Evolutionary conservation across 2,888 invertebrate genomes (phyloP).

Genomic region (Drosophila multiciliata): DNA sequence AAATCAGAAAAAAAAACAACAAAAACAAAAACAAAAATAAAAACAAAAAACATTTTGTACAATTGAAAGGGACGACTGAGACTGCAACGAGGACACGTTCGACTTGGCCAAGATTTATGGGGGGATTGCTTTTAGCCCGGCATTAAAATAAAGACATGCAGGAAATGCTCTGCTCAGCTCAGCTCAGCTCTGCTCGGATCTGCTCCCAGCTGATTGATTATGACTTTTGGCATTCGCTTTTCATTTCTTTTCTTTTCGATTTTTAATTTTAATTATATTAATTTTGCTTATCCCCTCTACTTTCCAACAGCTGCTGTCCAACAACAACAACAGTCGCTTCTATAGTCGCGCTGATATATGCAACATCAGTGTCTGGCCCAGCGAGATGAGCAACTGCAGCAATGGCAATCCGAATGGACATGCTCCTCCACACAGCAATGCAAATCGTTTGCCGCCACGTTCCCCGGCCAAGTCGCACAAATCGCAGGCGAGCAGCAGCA

Average conservation of each 20-base stretch:
- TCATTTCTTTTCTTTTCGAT: slow-evolving; percentile 16
- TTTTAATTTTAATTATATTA: slow-evolving; percentile 59
- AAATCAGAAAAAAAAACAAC: neutral
- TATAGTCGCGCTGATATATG: slow-evolving; percentile 80
- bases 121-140: slow-evolving; percentile 29
- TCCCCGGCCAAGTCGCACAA: slow-evolving; percentile 78
- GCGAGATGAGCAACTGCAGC: slow-evolving; percentile 41
- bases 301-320: slow-evolving; percentile 47
- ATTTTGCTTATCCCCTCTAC: slow-evolving; percentile 15
- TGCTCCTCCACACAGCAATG: slow-evolving; percentile 42
- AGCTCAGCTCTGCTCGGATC: neutral
- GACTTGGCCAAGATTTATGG: slow-evolving; percentile 55
- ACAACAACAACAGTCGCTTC: slow-evolving; percentile 49
- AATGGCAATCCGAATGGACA: slow-evolving; percentile 10
- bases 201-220: slow-evolving; percentile 55
- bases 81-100: slow-evolving; percentile 45
- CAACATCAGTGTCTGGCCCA: slow-evolving; percentile 76
- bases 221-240: slow-evolving; percentile 30
- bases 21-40: slow-evolving; percentile 24
- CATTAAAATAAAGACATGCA: slow-evolving; percentile 49
- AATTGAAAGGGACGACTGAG: slow-evolving; percentile 64
- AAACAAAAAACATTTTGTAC: slow-evolving; percentile 34
- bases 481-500: slow-evolving; percentile 77
- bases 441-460: slow-evolving; percentile 77
- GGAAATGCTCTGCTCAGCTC: slow-evolving; percentile 32